Evolutionary conservation across 1,140 invertebrate species (phyloP).

Genomic region (Drosophila guanche): DNA sequence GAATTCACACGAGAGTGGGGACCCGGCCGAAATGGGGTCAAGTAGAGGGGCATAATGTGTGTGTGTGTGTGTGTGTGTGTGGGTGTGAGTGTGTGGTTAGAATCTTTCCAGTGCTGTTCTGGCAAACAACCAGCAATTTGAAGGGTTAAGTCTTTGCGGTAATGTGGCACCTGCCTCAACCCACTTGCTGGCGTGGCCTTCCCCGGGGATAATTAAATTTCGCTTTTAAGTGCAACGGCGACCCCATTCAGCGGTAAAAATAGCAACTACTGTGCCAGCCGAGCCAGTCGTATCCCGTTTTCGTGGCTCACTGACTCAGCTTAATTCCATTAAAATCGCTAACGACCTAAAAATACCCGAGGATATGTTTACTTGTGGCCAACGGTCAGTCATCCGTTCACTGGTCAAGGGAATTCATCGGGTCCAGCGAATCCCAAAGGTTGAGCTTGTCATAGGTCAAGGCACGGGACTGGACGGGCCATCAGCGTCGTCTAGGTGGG

Average conservation of each 20-base stretch:
- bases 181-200: conserved; percentile 4
- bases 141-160: conserved; percentile 20
- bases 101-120: conserved; percentile 24
- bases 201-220: conserved; percentile 43
- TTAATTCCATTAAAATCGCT: conserved; percentile 59
- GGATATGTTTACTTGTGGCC: conserved; percentile 29
- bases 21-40: conserved; percentile 16
- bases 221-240: conserved; percentile 33
- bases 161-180: background rate
- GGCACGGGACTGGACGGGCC: background rate
- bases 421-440: conserved; percentile 29
- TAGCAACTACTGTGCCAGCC: conserved; percentile 49
- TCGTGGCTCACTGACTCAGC: conserved; percentile 55
- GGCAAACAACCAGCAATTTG: conserved; percentile 11
- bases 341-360: conserved; percentile 59
- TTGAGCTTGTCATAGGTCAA: conserved; percentile 54
- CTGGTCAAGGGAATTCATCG: conserved; percentile 15
- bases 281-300: conserved; percentile 36
- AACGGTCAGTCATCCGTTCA: conserved; percentile 9
- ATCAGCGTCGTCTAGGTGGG: conserved; percentile 10
- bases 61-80: too few species aligned
- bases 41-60: background rate
- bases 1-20: background rate
- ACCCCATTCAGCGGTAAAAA: conserved; percentile 30
- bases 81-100: conserved; percentile 8